Evolutionary conservation across 1,140 invertebrate genomes (phyloP), one percentile per base, ranked within the genome.

Genomic region (Dinoponera quadriceps): DNA sequence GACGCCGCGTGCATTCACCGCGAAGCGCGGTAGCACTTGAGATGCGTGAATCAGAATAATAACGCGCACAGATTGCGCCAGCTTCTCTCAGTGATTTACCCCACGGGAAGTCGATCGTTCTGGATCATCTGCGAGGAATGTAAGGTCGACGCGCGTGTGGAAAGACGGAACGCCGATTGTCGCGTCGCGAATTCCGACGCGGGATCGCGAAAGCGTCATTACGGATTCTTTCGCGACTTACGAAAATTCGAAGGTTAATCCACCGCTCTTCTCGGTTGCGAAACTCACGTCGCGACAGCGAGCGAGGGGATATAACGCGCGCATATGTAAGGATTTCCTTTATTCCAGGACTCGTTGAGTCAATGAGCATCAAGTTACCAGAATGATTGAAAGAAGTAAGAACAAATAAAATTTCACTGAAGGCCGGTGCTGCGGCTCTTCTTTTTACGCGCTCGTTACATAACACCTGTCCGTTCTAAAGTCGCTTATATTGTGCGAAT

Each of bases 101-200:
- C 78, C 57, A 48, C 25, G 68, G 83, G 54, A 66, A 78, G 69
- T 29, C 29, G 27, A 38, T 33, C 77, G 86, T 90, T 88, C 85
- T 85, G 88, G 88, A 81, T 93, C 92, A 93, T 91, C 86, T 86
- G 55, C 81, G 54, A 87, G 85, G 92, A 92, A 93, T 92, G 91
- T 91, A 85, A 93, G 91, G 92, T 91, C 91, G 85, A 59, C 18
- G 44, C 33, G 59, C 69, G 48, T 49, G 78, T 73, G 38, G 60
- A n/a, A 59, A 74, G 71, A 71, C 55, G 85, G 89, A 89, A 86
- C 78, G 65, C 69, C 83, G 81, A 88, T 89, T 86, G 82, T 74
- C 82, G 29, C 38, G 38, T 44, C 38, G n/a, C n/a, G 91, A 81
- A 92, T 93, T 88, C 92, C 88, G 62, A 25, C 27, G 72, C 27